Evolutionary conservation across 2,113 vertebrate species (phyloP), one percentile per base, ranked within the genome.

Genomic region (Tamias sibiricus): DNA sequence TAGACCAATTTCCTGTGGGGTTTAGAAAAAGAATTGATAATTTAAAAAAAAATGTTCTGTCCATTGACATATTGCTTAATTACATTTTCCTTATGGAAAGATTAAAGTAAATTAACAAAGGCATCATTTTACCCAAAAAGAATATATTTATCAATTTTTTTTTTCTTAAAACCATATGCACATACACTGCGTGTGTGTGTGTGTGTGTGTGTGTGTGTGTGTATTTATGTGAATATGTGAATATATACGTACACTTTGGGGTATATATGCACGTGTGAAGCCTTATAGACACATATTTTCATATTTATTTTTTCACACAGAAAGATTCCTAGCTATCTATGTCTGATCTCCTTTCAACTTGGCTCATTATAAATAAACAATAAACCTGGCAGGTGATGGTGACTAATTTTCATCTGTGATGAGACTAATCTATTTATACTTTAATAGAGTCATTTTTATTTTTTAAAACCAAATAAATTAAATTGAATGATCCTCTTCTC

Each of bases 381-480:
- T 52, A 96, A 90, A 97, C 49, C 87, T 76, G 22, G 86, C 17
- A 95, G 37, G 80, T 62, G 6, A 90, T 28, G 32, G 9, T 87
- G 22, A 93, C n/a, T 76, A 59, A 95, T 94, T 96, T 97, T 96
- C 66, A 87, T 54, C 59, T 74, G 8, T 96, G 79, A 90, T 91
- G 24, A 91, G 20, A 87, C 40, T 68, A 87, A 95, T 84, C 57
- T 90, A 64, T 85, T 96, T 95, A 84, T 57, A 54, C 0, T 96
- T 77, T 94, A 96, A 93, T 84, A 59, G 14, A 93, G 42, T 26
- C 4, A 95, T 88, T 96, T 96, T 91, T 74, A 94, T 90, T 90
- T 92, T 96, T 92, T 87, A 91, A 97, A 95, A 86, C 54, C 40
- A 97, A 93, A 96, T 95, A 98, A 93, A 83, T 62, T 88, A 96